Conservation (phyloP, 2,113 vertebrate species). For the Rynchops niger region DNA sequence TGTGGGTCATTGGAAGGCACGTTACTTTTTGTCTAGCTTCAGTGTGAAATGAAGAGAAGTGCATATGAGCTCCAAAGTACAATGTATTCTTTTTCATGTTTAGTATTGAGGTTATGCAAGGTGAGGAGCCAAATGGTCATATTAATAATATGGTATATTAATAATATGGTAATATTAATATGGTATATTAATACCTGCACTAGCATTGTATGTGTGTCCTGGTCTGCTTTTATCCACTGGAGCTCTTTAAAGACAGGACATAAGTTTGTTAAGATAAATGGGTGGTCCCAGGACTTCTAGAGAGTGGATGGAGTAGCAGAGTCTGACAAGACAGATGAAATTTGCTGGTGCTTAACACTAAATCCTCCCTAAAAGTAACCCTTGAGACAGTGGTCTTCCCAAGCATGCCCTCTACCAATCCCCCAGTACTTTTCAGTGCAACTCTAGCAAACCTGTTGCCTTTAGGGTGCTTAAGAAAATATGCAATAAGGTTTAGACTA, state of each 20-base stretch:
- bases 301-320: background rate
- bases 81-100: background rate
- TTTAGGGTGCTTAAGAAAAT: background rate
- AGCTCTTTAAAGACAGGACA: background rate
- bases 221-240: background rate
- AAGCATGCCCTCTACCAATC: rapidly evolving
- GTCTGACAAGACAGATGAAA: background rate
- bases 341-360: background rate
- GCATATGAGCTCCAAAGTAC: background rate
- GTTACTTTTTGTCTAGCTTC: background rate
- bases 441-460: background rate
- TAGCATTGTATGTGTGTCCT: background rate
- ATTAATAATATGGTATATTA: too few relatives aligned
- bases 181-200: too few relatives aligned
- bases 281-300: background rate
- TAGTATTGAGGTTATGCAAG: background rate
- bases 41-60: background rate
- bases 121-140: background rate
- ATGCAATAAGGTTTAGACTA: background rate
- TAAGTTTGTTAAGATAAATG: background rate
- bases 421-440: background rate
- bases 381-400: background rate
- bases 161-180: too few relatives aligned
- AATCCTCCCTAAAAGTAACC: background rate
- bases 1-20: background rate